phyloP scores from a whole-genome alignment of 2,113 vertebrate genomes.

The Macroglossus sobrinus region DNA sequence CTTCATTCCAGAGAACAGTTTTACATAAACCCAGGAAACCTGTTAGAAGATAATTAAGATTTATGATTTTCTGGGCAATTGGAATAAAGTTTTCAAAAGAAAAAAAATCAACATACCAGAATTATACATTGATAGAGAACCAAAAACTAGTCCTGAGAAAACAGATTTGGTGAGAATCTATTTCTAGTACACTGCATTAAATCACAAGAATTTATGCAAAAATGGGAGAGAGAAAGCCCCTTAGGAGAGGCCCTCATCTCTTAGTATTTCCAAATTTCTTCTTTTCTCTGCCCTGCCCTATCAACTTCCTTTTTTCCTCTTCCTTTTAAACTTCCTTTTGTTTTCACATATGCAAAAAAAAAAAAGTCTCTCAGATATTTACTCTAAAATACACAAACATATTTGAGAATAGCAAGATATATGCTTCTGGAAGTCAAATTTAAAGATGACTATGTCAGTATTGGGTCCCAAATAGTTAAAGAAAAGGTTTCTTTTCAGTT shows the following conservation, averaged over 20 bases:
- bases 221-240: neutral
- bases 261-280: neutral
- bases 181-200: neutral
- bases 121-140: neutral
- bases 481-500: neutral
- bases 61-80: neutral
- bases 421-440: neutral
- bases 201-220: neutral
- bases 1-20: neutral
- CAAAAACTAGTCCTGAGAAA: neutral
- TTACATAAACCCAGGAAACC: neutral
- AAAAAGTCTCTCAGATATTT: neutral
- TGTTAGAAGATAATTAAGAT: neutral
- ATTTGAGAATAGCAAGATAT: neutral
- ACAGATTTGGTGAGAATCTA: neutral
- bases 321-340: neutral
- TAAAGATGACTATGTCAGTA: neutral
- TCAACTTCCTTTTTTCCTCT: neutral
- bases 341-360: neutral
- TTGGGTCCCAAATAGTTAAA: neutral
- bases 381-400: neutral
- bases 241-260: neutral
- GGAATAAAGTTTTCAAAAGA: neutral
- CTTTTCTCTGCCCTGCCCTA: neutral
- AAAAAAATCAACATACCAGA: neutral